Base-by-base conservation (phyloP, 2,888 invertebrate species). In the Lycaena phlaeas region DNA sequence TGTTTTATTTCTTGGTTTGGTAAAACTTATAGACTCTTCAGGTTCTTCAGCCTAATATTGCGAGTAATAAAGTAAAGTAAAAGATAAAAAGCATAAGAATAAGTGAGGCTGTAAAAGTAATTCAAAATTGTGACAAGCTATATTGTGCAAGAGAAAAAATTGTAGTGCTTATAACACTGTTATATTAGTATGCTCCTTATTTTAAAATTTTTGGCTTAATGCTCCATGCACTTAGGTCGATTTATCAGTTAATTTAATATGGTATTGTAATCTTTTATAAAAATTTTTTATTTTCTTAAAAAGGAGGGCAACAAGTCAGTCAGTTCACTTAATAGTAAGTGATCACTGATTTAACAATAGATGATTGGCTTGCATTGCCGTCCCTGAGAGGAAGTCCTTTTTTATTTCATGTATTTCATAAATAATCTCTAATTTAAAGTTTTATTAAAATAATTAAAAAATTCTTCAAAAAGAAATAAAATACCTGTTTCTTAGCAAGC, bases 11-110 rank as follows among this genome's bases (percentile, higher is more conserved):
- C 71, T 72, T 51, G 84, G 84, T 56, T 81, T 78, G 58, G 71
- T 68, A 54, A 85, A 64, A 59, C 67, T 85, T 60, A 84, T 68
- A 53, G 74, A 78, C 76, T 88, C 64, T 68, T 82, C 72, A 68
- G 74, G 73, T 57, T 82, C 81, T 65, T 81, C 81, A 54, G 67
- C 78, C 82, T 82, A 64, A 49, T 57, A 67, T 65, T 66, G 56
- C 52, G 59, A 64, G 48, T 50, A 57, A 55, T 55, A 49, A 62
- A 22, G 48, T 57, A 45, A 45, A 46, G 45, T 40, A 48, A 52
- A 53, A 40, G 40, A 31, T 26, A 30, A 45, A 26, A 45, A 41
- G 45, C 14, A 29, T 15, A 12, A 41, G 38, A 49, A 39, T 14
- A 10, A 27, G 30, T 42, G 31, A 27, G 27, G 15, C 1, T 36